Evolutionary conservation across 2,113 vertebrate species (phyloP), one percentile per base, ranked within the genome.

Genomic region (Steatornis caripensis): DNA sequence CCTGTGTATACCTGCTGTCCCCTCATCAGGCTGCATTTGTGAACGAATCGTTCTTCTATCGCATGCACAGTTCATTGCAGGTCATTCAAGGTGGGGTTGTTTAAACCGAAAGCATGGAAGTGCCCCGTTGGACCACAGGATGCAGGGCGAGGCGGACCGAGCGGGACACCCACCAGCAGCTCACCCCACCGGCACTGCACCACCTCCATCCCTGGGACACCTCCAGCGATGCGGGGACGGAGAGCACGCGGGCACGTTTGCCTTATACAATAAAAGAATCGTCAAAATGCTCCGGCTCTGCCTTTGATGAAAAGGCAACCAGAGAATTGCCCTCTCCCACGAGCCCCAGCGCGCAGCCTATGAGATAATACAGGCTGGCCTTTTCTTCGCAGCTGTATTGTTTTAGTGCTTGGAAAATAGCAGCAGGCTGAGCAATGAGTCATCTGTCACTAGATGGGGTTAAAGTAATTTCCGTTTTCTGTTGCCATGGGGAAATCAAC

Each of bases 371-470:
- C 3, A 87, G 78, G 45, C 46, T 58, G 88, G 37, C 81, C 92
- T 92, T 86, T 93, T 70, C 68, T 72, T 80, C 45, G 81, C 86
- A 88, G 95, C 89, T 91, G 93, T 75, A 94, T 87, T 94, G 89
- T 93, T 96, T 84, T 70, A 91, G 81, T 26, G 66, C 62, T 93
- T 87, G 84, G 94, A 95, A 93, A 90, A 86, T 49, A 90, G 87
- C 92, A 91, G 87, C 89, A 57, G 85, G 82, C 92, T 94, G 84
- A 96, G 90, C 80, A 51, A 79, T 96, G 97, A 93, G 62, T 97
- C 95, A 84, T 93, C 89, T 78, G 83, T 97, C 95, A 95, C 97
- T 97, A 94, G 95, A 96, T 95, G 96, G 97, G 94, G 97, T 98
- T 96, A 96, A 98, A 98, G 95, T 95, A 84, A 94, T 96, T 97